Percentiles rank a stretch among this genome's conserved stretches.
Conservation (phyloP, 1,140 invertebrate species). For the Drosophila virilis region DNA sequence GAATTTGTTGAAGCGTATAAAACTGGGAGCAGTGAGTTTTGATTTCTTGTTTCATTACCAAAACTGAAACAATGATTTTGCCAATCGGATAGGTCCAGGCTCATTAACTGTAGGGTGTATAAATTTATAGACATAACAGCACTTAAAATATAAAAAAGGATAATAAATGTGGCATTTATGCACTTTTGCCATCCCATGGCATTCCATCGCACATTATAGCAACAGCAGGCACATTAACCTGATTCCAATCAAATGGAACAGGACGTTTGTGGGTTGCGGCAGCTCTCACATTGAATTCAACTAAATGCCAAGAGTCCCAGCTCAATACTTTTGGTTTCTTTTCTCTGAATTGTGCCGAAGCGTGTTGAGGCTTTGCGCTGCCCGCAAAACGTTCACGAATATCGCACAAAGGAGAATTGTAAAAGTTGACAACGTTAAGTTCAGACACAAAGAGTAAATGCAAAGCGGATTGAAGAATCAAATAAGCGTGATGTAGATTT, state of each 20-base stretch:
- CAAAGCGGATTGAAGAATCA: too few relatives aligned
- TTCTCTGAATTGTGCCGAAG: not conserved
- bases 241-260: constrained; percentile 11
- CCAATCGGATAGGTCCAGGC: not conserved
- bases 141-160: constrained; percentile 41
- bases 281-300: constrained; percentile 10
- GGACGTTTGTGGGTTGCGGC: not conserved
- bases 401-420: too few relatives aligned
- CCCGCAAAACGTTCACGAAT: not conserved
- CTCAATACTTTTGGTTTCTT: not conserved
- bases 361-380: not conserved
- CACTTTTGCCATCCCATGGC: too few relatives aligned
- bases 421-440: too few relatives aligned
- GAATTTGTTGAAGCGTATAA: not conserved
- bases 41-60: not conserved
- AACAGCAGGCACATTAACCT: constrained; percentile 31
- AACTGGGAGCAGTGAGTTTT: too few relatives aligned
- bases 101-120: not conserved
- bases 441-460: too few relatives aligned
- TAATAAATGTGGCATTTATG: too few relatives aligned
- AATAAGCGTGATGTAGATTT: too few relatives aligned
- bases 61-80: not conserved
- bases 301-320: constrained; percentile 25
- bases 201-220: not conserved
- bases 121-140: constrained; percentile 39